These are phyloP conservation scores for Poeciliopsis turrubarensis DNA, from an alignment of 2,113 vertebrate genomes.

Conservation along the genomic window DNA sequence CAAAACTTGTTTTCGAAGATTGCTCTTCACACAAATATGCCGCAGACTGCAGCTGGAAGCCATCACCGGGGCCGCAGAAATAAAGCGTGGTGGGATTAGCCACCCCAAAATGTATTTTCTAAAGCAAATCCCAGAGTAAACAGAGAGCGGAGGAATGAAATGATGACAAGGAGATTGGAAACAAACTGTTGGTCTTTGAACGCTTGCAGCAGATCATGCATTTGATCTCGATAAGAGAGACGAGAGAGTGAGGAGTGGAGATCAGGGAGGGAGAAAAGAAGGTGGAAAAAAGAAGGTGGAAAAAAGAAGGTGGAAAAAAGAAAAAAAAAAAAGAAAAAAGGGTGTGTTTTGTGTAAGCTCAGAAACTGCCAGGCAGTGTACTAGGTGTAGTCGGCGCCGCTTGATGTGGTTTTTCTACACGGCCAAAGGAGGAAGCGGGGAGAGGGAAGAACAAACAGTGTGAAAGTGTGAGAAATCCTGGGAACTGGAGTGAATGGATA, in stretches of 20 bases:
- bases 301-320: neutral
- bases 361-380: conserved; percentile 47
- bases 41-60: conserved; percentile 74
- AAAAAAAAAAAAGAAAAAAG: neutral
- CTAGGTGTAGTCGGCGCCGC: conserved; percentile 56
- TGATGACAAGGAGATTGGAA: conserved; percentile 70
- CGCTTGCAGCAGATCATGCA: conserved; percentile 53
- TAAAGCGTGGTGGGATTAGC: conserved; percentile 74
- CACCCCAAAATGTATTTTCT: conserved; percentile 76
- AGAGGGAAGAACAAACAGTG: conserved; percentile 62
- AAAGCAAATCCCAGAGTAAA: conserved; percentile 78
- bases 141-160: conserved; percentile 65
- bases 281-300: neutral
- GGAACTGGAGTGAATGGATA: conserved; percentile 68
- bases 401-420: conserved; percentile 69
- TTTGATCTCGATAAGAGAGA: conserved; percentile 73
- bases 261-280: conserved; percentile 30
- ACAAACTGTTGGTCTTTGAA: conserved; percentile 71
- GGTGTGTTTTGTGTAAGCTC: neutral
- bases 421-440: conserved; percentile 63
- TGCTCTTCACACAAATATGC: conserved; percentile 75
- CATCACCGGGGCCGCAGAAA: conserved; percentile 73
- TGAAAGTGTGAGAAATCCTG: conserved; percentile 65
- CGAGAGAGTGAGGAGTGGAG: conserved; percentile 36
- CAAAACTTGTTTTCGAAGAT: conserved; percentile 79